Evolutionary conservation across 2,888 invertebrate genomes (phyloP).

Genomic region (Uropetala carovei): DNA sequence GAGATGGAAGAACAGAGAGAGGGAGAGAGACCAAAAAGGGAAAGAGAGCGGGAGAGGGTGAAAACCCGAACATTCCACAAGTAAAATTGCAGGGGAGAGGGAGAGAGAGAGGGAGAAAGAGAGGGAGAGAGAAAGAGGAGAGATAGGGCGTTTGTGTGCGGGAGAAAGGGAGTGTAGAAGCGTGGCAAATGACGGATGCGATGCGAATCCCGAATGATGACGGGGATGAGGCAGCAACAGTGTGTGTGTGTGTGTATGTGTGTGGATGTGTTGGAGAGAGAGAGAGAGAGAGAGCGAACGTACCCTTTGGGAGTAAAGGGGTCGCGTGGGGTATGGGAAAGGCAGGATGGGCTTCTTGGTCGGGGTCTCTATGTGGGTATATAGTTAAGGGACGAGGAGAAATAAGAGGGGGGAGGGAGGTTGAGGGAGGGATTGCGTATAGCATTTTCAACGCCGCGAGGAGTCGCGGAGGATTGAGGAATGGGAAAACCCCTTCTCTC

Average conservation of each 20-base stretch:
- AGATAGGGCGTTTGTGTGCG: neutral
- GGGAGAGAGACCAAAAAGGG: neutral
- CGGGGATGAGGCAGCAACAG: constrained; percentile 26
- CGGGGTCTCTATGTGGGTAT: no score
- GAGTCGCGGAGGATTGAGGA: neutral
- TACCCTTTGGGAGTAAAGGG: neutral
- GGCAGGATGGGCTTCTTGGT: no score
- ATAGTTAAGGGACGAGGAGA: no score
- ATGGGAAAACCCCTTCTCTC: constrained; percentile 1
- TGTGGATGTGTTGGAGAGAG: neutral
- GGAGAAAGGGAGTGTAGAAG: neutral
- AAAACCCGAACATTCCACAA: neutral
- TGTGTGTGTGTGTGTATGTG: neutral
- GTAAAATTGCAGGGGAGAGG: constrained; percentile 26
- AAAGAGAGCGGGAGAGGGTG: neutral
- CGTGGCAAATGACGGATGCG: constrained; percentile 56
- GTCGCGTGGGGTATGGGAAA: neutral
- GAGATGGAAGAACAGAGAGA: neutral
- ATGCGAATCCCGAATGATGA: constrained; percentile 56
- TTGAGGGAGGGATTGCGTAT: constrained; percentile 18
- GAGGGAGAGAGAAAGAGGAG: neutral
- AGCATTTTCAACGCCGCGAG: constrained; percentile 30
- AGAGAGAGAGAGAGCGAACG: no score
- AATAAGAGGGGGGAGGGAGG: neutral
- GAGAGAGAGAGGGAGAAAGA: constrained; percentile 3